These are phyloP conservation scores for Balaenoptera acutorostrata DNA, from an alignment of 2,113 vertebrate genomes.

Conservation along the genomic window DNA sequence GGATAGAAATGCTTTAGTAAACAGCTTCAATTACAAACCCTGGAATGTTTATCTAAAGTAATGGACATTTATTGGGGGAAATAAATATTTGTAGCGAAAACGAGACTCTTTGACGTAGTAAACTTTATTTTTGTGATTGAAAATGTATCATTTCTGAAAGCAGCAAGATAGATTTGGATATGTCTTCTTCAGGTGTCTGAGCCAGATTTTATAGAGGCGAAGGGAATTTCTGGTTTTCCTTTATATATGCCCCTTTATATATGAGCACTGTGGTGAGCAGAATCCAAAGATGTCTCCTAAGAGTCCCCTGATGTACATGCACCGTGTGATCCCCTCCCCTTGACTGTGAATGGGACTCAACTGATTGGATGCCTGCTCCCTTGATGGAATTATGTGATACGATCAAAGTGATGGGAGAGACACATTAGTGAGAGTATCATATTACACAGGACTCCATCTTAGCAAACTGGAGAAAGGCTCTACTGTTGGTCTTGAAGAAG, in stretches of 20 bases:
- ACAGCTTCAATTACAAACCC: background rate
- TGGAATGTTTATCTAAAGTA: background rate
- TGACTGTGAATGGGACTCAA: background rate
- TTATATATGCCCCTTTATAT: background rate
- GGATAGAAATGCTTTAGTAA: background rate
- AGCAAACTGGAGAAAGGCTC: background rate
- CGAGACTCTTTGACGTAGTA: background rate
- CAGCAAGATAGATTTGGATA: background rate
- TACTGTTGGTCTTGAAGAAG: background rate
- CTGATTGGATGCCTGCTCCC: background rate
- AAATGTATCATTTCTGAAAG: background rate
- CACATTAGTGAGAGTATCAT: background rate
- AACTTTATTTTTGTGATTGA: background rate
- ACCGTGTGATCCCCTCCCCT: rapidly evolving
- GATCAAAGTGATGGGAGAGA: background rate
- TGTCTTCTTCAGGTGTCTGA: background rate
- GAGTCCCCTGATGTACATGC: too few species aligned
- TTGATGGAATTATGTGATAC: background rate
- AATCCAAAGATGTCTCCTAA: background rate
- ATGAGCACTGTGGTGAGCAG: background rate
- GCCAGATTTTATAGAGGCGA: background rate
- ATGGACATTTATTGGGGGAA: background rate
- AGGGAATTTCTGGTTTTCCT: background rate
- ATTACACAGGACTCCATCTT: background rate
- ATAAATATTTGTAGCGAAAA: background rate